Evolutionary conservation across 2,888 invertebrate genomes (phyloP), one percentile per base, ranked within the genome.

Genomic region (Acrobasis consociella): DNA sequence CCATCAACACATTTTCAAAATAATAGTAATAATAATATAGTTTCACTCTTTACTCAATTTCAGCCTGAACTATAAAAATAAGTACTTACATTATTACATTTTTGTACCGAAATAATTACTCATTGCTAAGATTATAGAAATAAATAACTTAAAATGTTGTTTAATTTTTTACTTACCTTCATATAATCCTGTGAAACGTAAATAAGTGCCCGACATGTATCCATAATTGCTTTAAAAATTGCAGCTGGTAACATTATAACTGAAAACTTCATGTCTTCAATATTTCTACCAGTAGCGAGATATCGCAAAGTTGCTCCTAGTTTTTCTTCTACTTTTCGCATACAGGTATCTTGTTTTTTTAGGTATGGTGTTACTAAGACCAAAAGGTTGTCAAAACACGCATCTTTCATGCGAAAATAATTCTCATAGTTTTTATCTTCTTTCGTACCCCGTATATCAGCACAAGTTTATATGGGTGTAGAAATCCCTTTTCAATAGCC

Each of bases 281-380:
- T 58, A 58, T 58, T 37, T 58, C 49, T 50, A 50, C 49, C 49
- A 50, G 49, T 50, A 50, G 49, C 49, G 9, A 22, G 37, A 53
- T 55, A 42, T 11, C 62, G 55, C 22, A 62, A 55, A 31, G 55
- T 53, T 13, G 38, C 53, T 42, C 15, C 55, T 46, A 62, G 55
- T 56, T 46, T 59, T 56, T 55, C 62, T 55, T 62, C 53, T 15
- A 49, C 49, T 55, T 62, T 62, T 46, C 55, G 49, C 50, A 62
- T 62, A 49, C 49, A 62, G 49, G 62, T 62, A 17, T 62, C 61
- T 56, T 62, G 62, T 50, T 62, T 52, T 55, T 55, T 53, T 46
- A 53, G 5, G 9, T 50, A 50, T 50, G 49, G 49, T 50, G 49
- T 50, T 50, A 50, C 15, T 56, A 38, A 38, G 38, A 56, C 56